Base-by-base conservation (phyloP, 2,113 vertebrate genomes). In the Sylvia atricapilla region DNA sequence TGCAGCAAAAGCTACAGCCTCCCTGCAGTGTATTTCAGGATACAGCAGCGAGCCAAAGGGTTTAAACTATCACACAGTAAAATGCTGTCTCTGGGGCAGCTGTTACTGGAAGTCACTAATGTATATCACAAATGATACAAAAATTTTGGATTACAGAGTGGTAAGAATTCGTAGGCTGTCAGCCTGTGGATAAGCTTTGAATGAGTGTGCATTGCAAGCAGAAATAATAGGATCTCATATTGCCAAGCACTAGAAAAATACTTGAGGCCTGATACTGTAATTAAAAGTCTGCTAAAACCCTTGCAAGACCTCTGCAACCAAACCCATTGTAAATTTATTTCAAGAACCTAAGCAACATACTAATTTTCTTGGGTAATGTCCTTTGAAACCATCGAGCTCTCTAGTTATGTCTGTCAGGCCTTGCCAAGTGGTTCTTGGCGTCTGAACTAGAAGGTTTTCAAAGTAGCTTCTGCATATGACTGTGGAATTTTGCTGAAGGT, bases 101-200 rank as follows among this genome's bases (percentile, higher is more conserved):
- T 78, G 68, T 95, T 97, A 94, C 93, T 95, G 95, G 90, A 96
- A 97, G 95, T 92, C 85, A 81, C 88, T 96, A 95, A 96, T 90
- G 87, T 94, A 84, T 91, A 95, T 95, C 90, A 83, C 87, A 90
- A 95, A 96, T 31, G 85, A 94, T 89, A 93, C 64, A 87, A 76
- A 93, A 80, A 63, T 58, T 81, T 84, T 92, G 87, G 92, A 94
- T 90, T 88, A 59, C 41, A 25, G 16, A 75, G 69, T 15, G 59
- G 55, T 78, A 86, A 85, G 86, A 92, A 89, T 95, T 92, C 43
- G 68, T 95, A 87, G 69, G 69, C 86, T 91, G 56, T 52, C 50
- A 4, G 59, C 87, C 81, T 90, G 72, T 41, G 93, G 82, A 47
- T 92, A 70, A 90, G 82, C 64, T 90, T 72, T 94, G 88, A 95